A percentile compares a stretch with the other conserved stretches of the same genome.
Conservation (phyloP, 2,888 invertebrate species). For the Phyllotreta cruciferae region DNA sequence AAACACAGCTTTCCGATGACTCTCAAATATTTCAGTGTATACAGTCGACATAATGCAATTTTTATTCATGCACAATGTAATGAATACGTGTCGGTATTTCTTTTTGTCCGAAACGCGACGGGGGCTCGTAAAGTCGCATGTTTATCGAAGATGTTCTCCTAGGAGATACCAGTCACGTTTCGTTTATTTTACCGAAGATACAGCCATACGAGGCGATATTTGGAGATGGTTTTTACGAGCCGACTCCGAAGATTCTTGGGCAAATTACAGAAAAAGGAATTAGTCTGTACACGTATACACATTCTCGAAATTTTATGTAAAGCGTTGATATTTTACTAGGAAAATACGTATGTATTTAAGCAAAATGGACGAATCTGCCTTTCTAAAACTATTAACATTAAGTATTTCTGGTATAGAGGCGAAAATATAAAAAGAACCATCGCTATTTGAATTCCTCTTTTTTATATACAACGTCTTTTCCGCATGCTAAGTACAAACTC, state of each 20-base stretch:
- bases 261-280: too few relatives aligned
- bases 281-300: too few relatives aligned
- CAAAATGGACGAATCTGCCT: too few relatives aligned
- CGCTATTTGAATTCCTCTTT: neutral
- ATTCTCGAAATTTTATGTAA: too few relatives aligned
- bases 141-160: slow-evolving; percentile 14
- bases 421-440: neutral
- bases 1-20: too few relatives aligned
- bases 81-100: slow-evolving; percentile 6
- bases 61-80: slow-evolving; percentile 5
- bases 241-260: neutral
- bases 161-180: slow-evolving; percentile 14
- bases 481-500: slow-evolving; percentile 12
- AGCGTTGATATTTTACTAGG: too few relatives aligned
- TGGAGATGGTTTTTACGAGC: neutral
- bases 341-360: too few relatives aligned
- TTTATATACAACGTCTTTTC: slow-evolving; percentile 2
- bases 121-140: slow-evolving; percentile 6
- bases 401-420: too few relatives aligned
- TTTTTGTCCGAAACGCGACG: neutral
- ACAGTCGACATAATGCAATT: slow-evolving; percentile 5
- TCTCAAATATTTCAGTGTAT: neutral
- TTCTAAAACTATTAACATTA: too few relatives aligned
- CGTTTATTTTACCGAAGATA: slow-evolving; percentile 4
- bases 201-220: slow-evolving; percentile 7